Evolutionary conservation across 1,140 invertebrate species (phyloP).

Genomic region (Trichogramma pretiosum): DNA sequence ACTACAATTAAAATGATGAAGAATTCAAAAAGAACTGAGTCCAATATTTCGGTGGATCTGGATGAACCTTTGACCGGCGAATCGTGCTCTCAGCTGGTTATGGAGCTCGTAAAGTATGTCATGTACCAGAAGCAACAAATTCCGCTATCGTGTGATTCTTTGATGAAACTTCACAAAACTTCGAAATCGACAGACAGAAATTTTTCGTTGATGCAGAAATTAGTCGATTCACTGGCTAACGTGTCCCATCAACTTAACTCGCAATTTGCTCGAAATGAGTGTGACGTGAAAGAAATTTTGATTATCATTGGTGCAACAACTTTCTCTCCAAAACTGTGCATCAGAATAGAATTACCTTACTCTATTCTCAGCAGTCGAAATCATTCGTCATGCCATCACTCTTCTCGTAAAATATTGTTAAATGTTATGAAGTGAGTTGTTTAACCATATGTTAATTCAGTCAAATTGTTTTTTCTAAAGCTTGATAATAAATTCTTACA

Average conservation of each 20-base stretch:
- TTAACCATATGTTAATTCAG: not conserved
- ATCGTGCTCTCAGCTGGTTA: slow-evolving; percentile 33
- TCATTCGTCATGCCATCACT: slow-evolving; percentile 33
- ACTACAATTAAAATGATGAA: slow-evolving; percentile 29
- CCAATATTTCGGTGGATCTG: slow-evolving; percentile 29
- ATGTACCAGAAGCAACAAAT: slow-evolving; percentile 42
- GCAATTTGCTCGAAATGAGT: slow-evolving; percentile 29
- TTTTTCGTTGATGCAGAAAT: slow-evolving; percentile 23
- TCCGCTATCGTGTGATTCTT: slow-evolving; percentile 35
- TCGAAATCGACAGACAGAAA: slow-evolving; percentile 32
- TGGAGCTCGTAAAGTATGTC: slow-evolving; percentile 39
- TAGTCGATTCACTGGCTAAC: slow-evolving; percentile 27
- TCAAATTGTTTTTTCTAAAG: not conserved
- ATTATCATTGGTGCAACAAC: slow-evolving; percentile 38
- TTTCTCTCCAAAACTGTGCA: slow-evolving; percentile 34
- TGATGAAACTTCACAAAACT: slow-evolving; percentile 26
- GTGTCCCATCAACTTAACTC: slow-evolving; percentile 30
- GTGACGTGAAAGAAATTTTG: slow-evolving; percentile 33
- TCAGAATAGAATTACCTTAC: slow-evolving; percentile 32
- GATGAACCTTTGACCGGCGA: slow-evolving; percentile 37
- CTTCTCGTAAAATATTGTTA: slow-evolving; percentile 32
- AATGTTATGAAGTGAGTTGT: slow-evolving; percentile 35
- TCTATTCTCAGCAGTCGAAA: slow-evolving; percentile 32
- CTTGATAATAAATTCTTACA: slow-evolving; percentile 19
- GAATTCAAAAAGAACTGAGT: slow-evolving; percentile 22